Evolutionary conservation across 2,113 vertebrate species (phyloP), one percentile per base, ranked within the genome.

Genomic region (Hippocampus guttulatus): DNA sequence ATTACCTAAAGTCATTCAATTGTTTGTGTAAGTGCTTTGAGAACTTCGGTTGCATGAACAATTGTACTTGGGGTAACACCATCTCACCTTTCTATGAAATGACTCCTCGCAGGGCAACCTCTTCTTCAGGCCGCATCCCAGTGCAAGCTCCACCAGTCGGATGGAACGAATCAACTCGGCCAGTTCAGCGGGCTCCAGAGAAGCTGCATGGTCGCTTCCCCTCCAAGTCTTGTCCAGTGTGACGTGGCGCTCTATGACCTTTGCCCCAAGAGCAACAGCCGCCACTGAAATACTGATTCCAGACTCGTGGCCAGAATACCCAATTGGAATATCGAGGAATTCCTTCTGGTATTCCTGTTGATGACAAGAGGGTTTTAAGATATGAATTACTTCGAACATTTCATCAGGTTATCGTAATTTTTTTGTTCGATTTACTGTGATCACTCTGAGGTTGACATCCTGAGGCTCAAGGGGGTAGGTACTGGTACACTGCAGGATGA

Each of bases 321-420:
- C 97, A 64, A 99, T 94, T 67, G 97, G 97, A 73, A 99, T 97
- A 81, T 98, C 97, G n/a, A 97, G 96, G 79, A 99, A 99, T 80
- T 94, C 92, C 69, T 95, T 96, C 78, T 95, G 95, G 78, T 96
- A 99, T 0, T 96, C 95, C 97, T 99, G 84, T 67, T 68, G n/a
- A 54, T 3, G 23, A 51, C 73, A 49, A 61, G 70, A 18, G 11
- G 33, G 5, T 15, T 55, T 3, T n/a, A 45, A 45, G 3, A 10
- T 5, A 23, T 43, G 62, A 40, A n/a, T 64, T n/a, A 43, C n/a
- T 8, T 2, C 1, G 16, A 18, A 18, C 16, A 16, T 61, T 25
- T 20, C 15, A 18, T 30, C 16, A 7, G 4, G 27, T 25, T 21
- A 5, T 18, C 2, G 43, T 23, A 5, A 23, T 1, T 5, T 30